phyloP scores from a whole-genome alignment of 2,113 vertebrate genomes.

The Chionodraco myersi region DNA sequence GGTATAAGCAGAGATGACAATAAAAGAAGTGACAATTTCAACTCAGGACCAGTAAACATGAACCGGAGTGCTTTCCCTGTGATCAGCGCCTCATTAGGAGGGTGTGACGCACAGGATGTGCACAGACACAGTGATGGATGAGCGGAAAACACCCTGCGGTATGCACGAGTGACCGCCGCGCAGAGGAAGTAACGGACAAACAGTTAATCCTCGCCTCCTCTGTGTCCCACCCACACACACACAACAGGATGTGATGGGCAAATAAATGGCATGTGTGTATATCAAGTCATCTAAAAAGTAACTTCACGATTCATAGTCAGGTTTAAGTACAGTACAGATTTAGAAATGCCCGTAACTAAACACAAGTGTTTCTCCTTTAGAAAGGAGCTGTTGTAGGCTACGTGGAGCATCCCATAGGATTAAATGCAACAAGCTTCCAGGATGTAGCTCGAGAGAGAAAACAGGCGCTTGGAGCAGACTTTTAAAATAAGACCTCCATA shows the following conservation, averaged over 20 bases:
- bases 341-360: slow-evolving; percentile 30
- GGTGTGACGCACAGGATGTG: slow-evolving; percentile 51
- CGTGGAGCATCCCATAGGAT: slow-evolving; percentile 3
- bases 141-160: slow-evolving; percentile 52
- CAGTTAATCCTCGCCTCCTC: slow-evolving; percentile 54
- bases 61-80: slow-evolving; percentile 35
- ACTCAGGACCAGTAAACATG: slow-evolving; percentile 29
- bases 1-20: slow-evolving; percentile 3
- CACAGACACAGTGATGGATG: slow-evolving; percentile 58
- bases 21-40: neutral
- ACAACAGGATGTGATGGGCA: slow-evolving; percentile 10
- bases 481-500: neutral
- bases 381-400: neutral
- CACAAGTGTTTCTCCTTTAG: slow-evolving; percentile 32
- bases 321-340: slow-evolving; percentile 43
- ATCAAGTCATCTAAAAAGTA: slow-evolving; percentile 13
- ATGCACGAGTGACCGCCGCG: slow-evolving; percentile 39
- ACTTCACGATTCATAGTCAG: neutral
- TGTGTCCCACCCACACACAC: slow-evolving; percentile 16
- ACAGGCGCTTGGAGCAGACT: neutral
- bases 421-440: slow-evolving; percentile 4
- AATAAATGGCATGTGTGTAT: slow-evolving; percentile 2
- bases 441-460: neutral
- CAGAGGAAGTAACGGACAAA: slow-evolving; percentile 36
- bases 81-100: slow-evolving; percentile 50